Conservation (phyloP, 1,140 invertebrate genomes). For the Zaprionus taronus region DNA sequence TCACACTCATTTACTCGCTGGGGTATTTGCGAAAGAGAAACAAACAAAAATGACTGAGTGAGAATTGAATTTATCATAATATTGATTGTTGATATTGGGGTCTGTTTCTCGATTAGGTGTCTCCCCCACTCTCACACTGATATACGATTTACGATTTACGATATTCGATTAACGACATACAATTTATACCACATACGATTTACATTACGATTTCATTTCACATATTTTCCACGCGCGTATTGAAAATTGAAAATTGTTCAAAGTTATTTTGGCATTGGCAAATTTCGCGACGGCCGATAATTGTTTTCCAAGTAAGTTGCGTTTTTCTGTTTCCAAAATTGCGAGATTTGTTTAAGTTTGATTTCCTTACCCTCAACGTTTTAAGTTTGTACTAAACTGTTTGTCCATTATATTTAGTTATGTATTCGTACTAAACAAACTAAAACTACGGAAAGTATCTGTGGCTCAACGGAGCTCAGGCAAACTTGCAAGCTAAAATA, state of each 20-base stretch:
- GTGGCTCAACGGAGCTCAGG: constrained; percentile 3
- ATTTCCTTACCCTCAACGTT: constrained; percentile 6
- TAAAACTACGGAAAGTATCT: constrained; percentile 1
- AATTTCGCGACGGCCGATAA: constrained; percentile 81
- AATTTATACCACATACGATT: constrained; percentile 31
- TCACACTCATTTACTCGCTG: constrained; percentile 9
- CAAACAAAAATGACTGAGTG: constrained; percentile 1
- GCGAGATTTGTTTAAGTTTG: constrained; percentile 51
- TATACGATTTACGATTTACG: constrained; percentile 5
- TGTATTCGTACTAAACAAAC: constrained; percentile 35
- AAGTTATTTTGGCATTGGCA: constrained; percentile 79
- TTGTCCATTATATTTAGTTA: constrained; percentile 42
- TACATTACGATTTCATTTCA: constrained; percentile 56
- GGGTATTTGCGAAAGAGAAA: constrained; percentile 12
- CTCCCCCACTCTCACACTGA: neutral
- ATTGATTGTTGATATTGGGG: constrained; percentile 4
- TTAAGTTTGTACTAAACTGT: constrained; percentile 40
- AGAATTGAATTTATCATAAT: constrained; percentile 2
- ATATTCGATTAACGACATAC: neutral
- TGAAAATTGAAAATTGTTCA: constrained; percentile 47
- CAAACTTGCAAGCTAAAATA: constrained; percentile 7
- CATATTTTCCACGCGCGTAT: constrained; percentile 55
- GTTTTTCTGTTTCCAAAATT: constrained; percentile 45
- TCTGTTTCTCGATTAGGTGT: neutral
- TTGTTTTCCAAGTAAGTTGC: constrained; percentile 84